Conservation (phyloP, 2,888 invertebrate genomes). For the Hypomecis punctinalis region DNA sequence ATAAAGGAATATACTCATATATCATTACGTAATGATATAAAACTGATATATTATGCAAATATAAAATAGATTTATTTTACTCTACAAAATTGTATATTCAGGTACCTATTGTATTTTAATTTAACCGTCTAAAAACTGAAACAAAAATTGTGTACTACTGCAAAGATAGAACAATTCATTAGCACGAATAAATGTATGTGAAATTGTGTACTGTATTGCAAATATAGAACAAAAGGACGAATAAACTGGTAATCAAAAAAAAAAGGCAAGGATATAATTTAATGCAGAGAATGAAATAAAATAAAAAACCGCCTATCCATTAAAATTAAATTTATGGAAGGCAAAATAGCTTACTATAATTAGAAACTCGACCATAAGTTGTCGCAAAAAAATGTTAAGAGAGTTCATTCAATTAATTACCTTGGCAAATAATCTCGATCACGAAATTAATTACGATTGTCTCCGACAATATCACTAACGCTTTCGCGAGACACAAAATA, state of each 20-base stretch:
- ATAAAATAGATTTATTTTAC: too few relatives aligned
- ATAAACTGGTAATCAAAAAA: background rate
- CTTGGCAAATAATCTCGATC: conserved; percentile 44
- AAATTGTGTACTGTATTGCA: too few relatives aligned
- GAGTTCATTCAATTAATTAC: conserved; percentile 40
- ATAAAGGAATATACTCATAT: too few relatives aligned
- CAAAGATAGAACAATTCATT: too few relatives aligned
- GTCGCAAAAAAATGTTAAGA: conserved; percentile 6
- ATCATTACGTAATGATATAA: too few relatives aligned
- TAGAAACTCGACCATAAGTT: background rate
- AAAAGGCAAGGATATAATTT: background rate
- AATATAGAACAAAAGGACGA: too few relatives aligned
- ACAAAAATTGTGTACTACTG: too few relatives aligned
- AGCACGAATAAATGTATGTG: too few relatives aligned
- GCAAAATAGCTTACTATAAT: background rate
- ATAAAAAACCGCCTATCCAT: background rate
- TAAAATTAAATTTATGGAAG: conserved; percentile 4
- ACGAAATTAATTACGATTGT: conserved; percentile 31
- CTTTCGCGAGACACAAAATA: conserved; percentile 51
- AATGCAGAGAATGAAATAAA: background rate
- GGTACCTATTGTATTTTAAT: too few relatives aligned
- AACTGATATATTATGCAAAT: too few relatives aligned
- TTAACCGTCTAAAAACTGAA: too few relatives aligned
- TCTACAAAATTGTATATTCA: too few relatives aligned
- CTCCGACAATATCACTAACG: conserved; percentile 43